Percentiles rank a stretch among this genome's conserved stretches.
Evolutionary conservation across 2,113 vertebrate genomes (phyloP).

Genomic region (Octodon degus): DNA sequence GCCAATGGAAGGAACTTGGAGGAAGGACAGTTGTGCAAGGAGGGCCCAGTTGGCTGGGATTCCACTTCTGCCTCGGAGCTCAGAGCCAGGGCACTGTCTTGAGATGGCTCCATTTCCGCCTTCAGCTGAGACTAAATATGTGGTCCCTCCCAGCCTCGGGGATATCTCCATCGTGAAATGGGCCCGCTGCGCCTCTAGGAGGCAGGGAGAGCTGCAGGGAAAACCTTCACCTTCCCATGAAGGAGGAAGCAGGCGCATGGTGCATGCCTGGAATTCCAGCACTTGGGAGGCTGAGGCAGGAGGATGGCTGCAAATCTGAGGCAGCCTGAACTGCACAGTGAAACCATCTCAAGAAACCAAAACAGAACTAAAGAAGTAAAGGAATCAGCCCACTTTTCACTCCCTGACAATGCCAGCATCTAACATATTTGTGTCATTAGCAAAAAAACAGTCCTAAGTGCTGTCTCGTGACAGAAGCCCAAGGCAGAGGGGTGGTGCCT

Average conservation of each 20-base stretch:
- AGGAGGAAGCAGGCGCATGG: not conserved
- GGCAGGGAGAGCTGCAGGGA: not conserved
- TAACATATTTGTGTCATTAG: not conserved
- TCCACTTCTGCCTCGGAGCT: not conserved
- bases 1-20: not conserved
- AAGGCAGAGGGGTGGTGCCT: not conserved
- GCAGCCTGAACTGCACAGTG: not conserved
- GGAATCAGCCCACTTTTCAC: accelerated
- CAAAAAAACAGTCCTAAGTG: not conserved
- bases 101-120: not conserved
- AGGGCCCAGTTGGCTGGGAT: not conserved
- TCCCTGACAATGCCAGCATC: not conserved
- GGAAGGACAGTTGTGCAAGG: not conserved
- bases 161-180: not conserved
- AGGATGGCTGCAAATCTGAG: not conserved
- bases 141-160: accelerated
- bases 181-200: not conserved
- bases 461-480: not conserved
- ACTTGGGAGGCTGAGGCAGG: not conserved
- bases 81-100: accelerated
- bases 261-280: not conserved
- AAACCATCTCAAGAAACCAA: not conserved
- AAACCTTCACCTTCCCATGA: not conserved
- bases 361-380: not conserved
- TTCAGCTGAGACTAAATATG: not conserved